Base-by-base conservation (phyloP, 2,113 vertebrate genomes). In the Piliocolobus tephrosceles region DNA sequence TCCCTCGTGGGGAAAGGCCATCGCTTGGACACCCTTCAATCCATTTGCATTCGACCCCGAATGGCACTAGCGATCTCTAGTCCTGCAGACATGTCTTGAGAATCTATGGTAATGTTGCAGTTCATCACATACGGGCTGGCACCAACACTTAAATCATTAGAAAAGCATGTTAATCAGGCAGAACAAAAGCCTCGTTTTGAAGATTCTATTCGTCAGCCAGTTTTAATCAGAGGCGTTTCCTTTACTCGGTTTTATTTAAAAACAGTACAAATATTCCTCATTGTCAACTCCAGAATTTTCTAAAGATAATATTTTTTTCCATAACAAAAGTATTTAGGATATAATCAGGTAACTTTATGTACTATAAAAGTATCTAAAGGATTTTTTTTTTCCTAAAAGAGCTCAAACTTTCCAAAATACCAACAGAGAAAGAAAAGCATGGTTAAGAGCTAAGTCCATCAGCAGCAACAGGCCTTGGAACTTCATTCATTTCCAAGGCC, bases 61-160 rank as follows among this genome's bases (percentile, higher is more conserved):
- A 99, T 95, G 68, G 98, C 98, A 23, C 78, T 12, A 57, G 99
- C 98, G 1, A 98, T 98, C 68, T 94, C 86, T 91, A 97, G 98
- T 61, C 98, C 99, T 12, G 97, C 1, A 43, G 91, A 30, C 70
- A 99, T 0, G 86, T 99, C 99, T 94, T 97, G 97, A 27, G 98
- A 99, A 96, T 98, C 97, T 78, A 99, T 97, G 1, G 99, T 99
- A 85, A 99, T 97, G 7, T 98, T 99, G 97, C 99, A 99, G 97
- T 98, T 99, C 98, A 98, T 99, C 85, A 99, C 98, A 17, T 98
- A 99, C 0, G 97, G 98, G 82, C 98, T 97, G 68, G 98, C 98
- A 16, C 99, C 98, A 1, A 99, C 96, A 83, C 98, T 98, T 99
- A 85, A 89, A 96, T 32, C 23, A 97, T 68, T 30, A 98, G 17